A percentile compares a stretch with the other conserved stretches of the same genome.
phyloP scores from a whole-genome alignment of 2,888 invertebrate species.

The Amblyjoppa fuscipennis region DNA sequence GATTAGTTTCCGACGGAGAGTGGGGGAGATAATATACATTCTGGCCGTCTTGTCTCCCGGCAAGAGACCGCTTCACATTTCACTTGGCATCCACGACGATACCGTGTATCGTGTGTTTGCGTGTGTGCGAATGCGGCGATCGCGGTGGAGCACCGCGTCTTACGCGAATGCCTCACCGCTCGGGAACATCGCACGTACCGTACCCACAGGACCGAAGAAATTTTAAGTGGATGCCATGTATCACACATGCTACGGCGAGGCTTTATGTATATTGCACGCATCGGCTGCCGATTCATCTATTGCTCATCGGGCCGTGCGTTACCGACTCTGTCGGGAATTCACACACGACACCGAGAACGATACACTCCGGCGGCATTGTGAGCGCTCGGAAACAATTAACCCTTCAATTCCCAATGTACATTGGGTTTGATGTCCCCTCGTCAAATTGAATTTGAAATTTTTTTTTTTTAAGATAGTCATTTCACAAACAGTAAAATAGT shows the following conservation, averaged over 20 bases:
- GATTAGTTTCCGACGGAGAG: conserved; percentile 64
- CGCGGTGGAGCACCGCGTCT: conserved; percentile 4
- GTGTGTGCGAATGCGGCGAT: conserved; percentile 23
- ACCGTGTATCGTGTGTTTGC: conserved; percentile 16
- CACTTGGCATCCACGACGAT: conserved; percentile 31
- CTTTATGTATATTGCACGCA: background rate
- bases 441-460: too few species aligned
- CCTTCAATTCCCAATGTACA: background rate
- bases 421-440: too few species aligned
- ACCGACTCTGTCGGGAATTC: background rate
- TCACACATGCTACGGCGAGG: conserved; percentile 34
- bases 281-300: conserved; percentile 20
- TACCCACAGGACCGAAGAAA: conserved; percentile 65
- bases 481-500: background rate
- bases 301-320: conserved; percentile 1
- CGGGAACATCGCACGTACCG: conserved; percentile 45
- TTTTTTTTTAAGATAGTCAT: too few species aligned
- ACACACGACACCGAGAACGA: background rate
- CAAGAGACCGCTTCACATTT: conserved; percentile 52
- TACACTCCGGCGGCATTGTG: background rate
- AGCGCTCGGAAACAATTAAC: background rate
- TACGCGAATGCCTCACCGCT: conserved; percentile 33
- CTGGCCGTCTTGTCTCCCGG: conserved; percentile 56
- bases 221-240: conserved; percentile 59
- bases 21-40: conserved; percentile 50